phyloP scores from a whole-genome alignment of 2,888 invertebrate species.

The Coleophora flavipennella region DNA sequence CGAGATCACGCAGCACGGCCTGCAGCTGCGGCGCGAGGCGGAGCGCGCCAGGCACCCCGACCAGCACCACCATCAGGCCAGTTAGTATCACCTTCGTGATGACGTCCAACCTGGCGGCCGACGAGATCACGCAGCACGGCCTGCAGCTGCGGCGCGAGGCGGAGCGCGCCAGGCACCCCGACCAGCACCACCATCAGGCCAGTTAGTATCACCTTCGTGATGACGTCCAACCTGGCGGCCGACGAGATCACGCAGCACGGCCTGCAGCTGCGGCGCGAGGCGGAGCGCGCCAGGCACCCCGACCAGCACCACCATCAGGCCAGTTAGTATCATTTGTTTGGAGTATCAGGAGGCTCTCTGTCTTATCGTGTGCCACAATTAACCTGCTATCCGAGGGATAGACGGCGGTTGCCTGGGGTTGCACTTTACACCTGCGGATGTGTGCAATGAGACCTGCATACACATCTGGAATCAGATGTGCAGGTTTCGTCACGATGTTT shows the following conservation, averaged over 20 bases:
- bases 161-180: slow-evolving; percentile 48
- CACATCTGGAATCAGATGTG: too few relatives aligned
- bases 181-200: slow-evolving; percentile 8
- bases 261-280: slow-evolving; percentile 82
- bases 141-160: slow-evolving; percentile 84
- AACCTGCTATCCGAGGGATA: too few relatives aligned
- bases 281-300: slow-evolving; percentile 52
- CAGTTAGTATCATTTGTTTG: too few relatives aligned
- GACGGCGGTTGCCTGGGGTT: too few relatives aligned
- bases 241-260: slow-evolving; percentile 92
- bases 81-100: slow-evolving; percentile 93
- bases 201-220: slow-evolving; percentile 92
- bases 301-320: slow-evolving; percentile 7
- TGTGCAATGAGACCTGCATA: too few relatives aligned
- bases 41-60: slow-evolving; percentile 49
- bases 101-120: slow-evolving; percentile 93
- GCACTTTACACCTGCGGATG: too few relatives aligned
- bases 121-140: slow-evolving; percentile 91
- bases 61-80: slow-evolving; percentile 8
- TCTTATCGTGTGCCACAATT: too few relatives aligned
- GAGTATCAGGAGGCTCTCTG: too few relatives aligned
- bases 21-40: slow-evolving; percentile 81
- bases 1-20: not conserved
- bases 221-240: slow-evolving; percentile 93
- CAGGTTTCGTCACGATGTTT: too few relatives aligned